These are phyloP conservation scores for Asarcornis scutulata DNA, from an alignment of 2,113 vertebrate genomes.

Conservation along the genomic window DNA sequence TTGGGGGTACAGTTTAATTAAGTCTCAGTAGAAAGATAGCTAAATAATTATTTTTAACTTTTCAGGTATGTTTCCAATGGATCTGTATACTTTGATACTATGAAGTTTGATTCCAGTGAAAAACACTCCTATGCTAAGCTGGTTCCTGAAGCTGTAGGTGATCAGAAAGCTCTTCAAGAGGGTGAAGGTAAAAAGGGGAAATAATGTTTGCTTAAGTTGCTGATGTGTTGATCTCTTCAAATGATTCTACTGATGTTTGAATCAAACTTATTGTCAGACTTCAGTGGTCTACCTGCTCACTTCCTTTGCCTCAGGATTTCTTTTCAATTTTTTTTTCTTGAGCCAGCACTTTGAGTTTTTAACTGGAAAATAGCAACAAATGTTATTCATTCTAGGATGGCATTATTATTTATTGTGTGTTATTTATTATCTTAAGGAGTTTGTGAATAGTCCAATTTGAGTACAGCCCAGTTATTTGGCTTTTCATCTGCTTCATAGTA, in stretches of 20 bases:
- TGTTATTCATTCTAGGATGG: neutral
- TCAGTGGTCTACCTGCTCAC: neutral
- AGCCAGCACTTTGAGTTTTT: neutral
- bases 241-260: neutral
- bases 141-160: conserved; percentile 96
- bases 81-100: conserved; percentile 94
- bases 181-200: conserved; percentile 87
- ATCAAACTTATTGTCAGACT: neutral
- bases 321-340: neutral
- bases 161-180: conserved; percentile 94
- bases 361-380: neutral
- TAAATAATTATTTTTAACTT: neutral
- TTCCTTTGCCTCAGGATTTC: neutral
- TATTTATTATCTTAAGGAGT: neutral
- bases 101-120: conserved; percentile 85
- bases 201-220: neutral
- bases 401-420: neutral
- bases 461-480: neutral
- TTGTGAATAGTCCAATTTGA: neutral
- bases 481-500: neutral
- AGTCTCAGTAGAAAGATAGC: neutral
- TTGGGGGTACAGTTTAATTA: neutral
- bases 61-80: conserved; percentile 93
- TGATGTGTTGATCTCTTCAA: neutral
- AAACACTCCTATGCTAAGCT: conserved; percentile 94